Conservation (phyloP, 2,113 vertebrate species). For the Macquaria ambigua region DNA sequence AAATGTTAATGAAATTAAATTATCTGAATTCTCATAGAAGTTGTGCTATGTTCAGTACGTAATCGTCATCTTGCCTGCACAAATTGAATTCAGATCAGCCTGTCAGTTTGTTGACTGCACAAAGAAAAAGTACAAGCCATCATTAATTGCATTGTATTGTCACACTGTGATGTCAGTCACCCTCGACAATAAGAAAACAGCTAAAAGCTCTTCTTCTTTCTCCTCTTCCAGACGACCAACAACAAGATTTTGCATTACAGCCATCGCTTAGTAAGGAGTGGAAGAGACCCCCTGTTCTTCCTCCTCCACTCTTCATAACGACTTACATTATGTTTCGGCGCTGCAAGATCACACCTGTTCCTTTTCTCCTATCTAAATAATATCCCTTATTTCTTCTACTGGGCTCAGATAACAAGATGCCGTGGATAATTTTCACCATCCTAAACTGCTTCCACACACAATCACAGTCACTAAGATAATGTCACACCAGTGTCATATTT, state of each 20-base stretch:
- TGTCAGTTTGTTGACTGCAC: background rate
- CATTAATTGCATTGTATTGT: background rate
- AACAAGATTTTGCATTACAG: background rate
- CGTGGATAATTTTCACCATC: background rate
- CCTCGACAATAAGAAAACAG: background rate
- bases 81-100: conserved; percentile 2
- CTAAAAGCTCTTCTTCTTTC: background rate
- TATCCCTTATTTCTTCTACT: background rate
- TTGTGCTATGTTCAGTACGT: background rate
- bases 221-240: background rate
- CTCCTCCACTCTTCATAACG: too few relatives aligned
- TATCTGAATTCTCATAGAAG: background rate
- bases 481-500: background rate
- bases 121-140: background rate
- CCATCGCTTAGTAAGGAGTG: background rate
- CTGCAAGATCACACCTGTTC: too few relatives aligned
- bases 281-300: background rate
- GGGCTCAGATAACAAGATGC: background rate
- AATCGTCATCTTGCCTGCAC: background rate
- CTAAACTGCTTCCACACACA: background rate
- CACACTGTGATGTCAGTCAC: background rate
- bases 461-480: background rate
- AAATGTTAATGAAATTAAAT: background rate
- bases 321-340: background rate
- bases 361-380: background rate